phyloP scores from a whole-genome alignment of 2,113 vertebrate species.

The Etheostoma spectabile region DNA sequence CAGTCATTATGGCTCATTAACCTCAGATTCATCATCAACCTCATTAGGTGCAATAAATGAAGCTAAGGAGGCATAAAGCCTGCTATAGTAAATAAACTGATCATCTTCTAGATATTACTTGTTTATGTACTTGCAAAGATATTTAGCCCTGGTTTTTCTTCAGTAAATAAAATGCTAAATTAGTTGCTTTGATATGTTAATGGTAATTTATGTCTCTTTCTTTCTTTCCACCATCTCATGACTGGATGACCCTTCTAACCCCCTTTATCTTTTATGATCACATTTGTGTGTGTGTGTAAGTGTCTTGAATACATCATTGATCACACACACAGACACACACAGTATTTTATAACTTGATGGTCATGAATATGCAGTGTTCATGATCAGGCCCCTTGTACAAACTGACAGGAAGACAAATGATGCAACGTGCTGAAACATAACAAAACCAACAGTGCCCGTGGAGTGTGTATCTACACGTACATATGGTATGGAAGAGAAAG shows the following conservation, averaged over 20 bases:
- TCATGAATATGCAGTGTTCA: constrained; percentile 55
- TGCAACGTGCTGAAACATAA: constrained; percentile 55
- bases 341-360: constrained; percentile 9
- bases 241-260: too few relatives aligned
- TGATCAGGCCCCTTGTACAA: constrained; percentile 40
- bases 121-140: constrained; percentile 22
- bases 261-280: background rate
- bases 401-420: constrained; percentile 68
- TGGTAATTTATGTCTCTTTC: background rate
- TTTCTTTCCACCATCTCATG: too few relatives aligned
- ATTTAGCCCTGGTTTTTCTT: background rate
- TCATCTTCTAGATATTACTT: constrained; percentile 40
- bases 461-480: constrained; percentile 5
- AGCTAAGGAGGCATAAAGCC: constrained; percentile 38
- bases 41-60: constrained; percentile 60
- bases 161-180: background rate
- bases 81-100: constrained; percentile 40
- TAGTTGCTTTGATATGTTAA: background rate
- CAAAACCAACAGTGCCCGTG: constrained; percentile 13
- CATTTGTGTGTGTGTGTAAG: background rate
- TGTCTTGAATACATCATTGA: background rate
- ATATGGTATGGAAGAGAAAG: background rate
- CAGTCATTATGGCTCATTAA: constrained; percentile 67
- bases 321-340: background rate
- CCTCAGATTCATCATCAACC: constrained; percentile 57